Conservation (phyloP, 2,797 vertebrate genomes). For the Glyptemys insculpta region DNA sequence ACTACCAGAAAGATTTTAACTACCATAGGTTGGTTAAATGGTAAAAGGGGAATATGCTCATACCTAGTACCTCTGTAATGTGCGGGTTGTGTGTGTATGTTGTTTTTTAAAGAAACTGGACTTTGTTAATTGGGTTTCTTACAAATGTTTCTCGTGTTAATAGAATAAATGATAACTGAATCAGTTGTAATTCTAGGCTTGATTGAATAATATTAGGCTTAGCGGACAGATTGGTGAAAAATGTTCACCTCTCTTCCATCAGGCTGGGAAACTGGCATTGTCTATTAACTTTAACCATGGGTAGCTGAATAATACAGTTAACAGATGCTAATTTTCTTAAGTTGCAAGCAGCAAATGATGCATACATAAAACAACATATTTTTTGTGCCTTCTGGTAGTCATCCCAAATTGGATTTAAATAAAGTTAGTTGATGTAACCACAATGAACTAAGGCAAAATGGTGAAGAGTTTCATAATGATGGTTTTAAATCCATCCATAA, state of each 20-base stretch:
- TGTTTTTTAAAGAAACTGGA: not conserved
- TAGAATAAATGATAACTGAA: conserved; percentile 13
- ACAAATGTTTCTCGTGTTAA: not conserved
- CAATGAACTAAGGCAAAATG: conserved; percentile 43
- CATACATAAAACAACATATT: conserved; percentile 64
- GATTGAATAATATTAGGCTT: conserved; percentile 26
- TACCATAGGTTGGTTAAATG: not conserved
- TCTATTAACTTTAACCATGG: conserved; percentile 64
- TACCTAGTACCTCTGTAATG: not conserved
- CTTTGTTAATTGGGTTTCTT: conserved; percentile 11
- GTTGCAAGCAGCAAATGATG: conserved; percentile 70
- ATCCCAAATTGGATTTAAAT: conserved; percentile 71
- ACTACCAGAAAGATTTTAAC: not conserved
- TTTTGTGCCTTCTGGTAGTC: conserved; percentile 56
- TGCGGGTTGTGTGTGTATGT: not conserved
- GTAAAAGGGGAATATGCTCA: not conserved
- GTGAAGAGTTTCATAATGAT: conserved; percentile 37
- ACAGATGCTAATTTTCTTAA: conserved; percentile 76
- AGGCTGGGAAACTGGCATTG: conserved; percentile 46
- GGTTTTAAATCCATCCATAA: conserved; percentile 55
- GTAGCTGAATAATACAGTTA: conserved; percentile 65
- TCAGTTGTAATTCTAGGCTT: conserved; percentile 22
- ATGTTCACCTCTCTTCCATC: conserved; percentile 49
- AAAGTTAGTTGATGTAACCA: conserved; percentile 58
- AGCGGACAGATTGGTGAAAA: conserved; percentile 43